These are phyloP conservation scores for Aspidoscelis tigris DNA, from an alignment of 2,113 vertebrate species.

Conservation along the genomic window DNA sequence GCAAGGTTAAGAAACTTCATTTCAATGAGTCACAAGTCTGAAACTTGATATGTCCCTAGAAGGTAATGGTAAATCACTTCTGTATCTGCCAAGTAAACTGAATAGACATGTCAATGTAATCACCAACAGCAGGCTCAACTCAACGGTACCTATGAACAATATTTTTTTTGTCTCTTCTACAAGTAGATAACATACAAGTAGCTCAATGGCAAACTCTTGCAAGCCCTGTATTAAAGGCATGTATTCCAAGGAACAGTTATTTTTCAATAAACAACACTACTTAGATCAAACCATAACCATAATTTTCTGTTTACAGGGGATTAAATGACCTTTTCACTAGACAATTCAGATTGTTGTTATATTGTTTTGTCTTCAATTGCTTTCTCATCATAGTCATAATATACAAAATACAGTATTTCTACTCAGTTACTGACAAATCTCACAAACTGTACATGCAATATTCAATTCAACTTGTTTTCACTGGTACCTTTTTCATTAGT, in stretches of 20 bases:
- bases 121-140: no score
- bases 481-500: background rate
- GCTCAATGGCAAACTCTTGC: background rate
- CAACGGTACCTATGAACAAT: no score
- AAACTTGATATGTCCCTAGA: no score
- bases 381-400: slow-evolving; percentile 5
- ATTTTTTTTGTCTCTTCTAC: background rate
- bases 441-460: background rate
- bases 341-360: background rate
- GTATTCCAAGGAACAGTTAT: background rate
- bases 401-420: background rate
- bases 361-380: slow-evolving; percentile 11
- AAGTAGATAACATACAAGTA: background rate
- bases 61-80: no score
- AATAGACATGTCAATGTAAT: no score
- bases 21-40: background rate
- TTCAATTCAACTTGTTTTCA: background rate
- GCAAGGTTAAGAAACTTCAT: background rate
- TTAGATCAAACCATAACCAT: rapidly evolving
- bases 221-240: background rate
- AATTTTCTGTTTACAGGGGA: background rate
- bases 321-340: background rate
- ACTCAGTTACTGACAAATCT: slow-evolving; percentile 34
- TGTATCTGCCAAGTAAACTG: no score
- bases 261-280: background rate